Evolutionary conservation across 2,113 vertebrate genomes (phyloP).

Genomic region (Siniperca knerii): DNA sequence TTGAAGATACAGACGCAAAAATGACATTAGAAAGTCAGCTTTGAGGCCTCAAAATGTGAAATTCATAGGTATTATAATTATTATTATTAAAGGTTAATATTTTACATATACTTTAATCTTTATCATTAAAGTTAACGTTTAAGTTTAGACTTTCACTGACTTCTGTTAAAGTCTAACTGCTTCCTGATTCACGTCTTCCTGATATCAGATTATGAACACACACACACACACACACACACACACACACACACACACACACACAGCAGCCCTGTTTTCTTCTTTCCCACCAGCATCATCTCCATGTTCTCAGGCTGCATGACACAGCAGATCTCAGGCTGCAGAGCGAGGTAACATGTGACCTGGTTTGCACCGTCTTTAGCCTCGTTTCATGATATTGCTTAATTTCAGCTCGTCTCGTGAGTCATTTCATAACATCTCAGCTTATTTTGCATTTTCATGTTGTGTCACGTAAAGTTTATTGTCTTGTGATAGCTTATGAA

Average conservation of each 20-base stretch:
- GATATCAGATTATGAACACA: background rate
- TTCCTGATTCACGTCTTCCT: conserved; percentile 32
- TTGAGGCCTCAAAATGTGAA: background rate
- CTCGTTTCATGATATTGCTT: background rate
- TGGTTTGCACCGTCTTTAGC: background rate
- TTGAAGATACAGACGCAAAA: background rate
- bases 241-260: too few relatives aligned
- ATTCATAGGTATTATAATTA: background rate
- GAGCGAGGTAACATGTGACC: background rate
- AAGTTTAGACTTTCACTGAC: background rate
- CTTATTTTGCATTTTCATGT: background rate
- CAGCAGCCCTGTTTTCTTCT: too few relatives aligned
- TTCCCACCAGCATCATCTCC: too few relatives aligned
- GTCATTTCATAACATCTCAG: background rate
- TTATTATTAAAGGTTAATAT: background rate
- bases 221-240: too few relatives aligned
- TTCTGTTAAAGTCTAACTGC: background rate
- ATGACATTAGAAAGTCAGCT: too few relatives aligned
- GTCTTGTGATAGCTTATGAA: background rate
- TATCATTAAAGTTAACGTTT: conserved; percentile 29
- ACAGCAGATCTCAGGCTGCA: background rate
- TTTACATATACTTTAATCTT: background rate
- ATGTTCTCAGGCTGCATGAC: background rate
- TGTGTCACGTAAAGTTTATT: background rate
- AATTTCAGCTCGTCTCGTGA: background rate